Evolutionary conservation across 2,797 vertebrate species (phyloP).

Genomic region (Streptopelia turtur): DNA sequence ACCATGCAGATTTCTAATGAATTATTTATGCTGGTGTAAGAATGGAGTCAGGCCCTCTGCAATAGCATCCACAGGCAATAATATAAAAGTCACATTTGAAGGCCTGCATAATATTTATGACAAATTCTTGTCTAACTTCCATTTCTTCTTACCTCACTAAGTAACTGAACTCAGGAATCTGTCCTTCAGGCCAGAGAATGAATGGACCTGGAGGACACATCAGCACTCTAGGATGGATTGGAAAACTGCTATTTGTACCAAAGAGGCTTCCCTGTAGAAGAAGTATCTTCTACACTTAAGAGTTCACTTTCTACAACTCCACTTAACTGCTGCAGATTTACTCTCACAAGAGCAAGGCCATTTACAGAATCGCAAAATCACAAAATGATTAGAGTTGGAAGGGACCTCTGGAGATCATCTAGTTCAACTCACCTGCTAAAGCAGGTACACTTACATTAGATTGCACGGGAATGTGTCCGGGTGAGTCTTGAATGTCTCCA

Average conservation of each 20-base stretch:
- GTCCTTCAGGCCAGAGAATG: not conserved
- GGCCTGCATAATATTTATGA: not conserved
- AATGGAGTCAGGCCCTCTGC: not conserved
- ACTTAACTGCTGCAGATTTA: not conserved
- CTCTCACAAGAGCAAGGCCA: not conserved
- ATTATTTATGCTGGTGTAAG: not conserved
- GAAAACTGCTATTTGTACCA: not conserved
- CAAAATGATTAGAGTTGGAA: too few relatives aligned
- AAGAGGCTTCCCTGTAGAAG: not conserved
- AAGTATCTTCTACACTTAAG: not conserved
- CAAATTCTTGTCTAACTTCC: not conserved
- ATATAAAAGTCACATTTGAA: not conserved
- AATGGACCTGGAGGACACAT: not conserved
- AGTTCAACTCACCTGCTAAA: too few relatives aligned
- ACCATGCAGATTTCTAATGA: not conserved
- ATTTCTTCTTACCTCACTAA: not conserved
- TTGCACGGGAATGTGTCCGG: too few relatives aligned
- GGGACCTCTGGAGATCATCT: too few relatives aligned
- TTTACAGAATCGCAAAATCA: not conserved
- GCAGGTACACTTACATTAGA: too few relatives aligned
- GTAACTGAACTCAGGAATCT: not conserved
- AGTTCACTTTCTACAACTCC: not conserved
- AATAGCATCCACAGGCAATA: not conserved
- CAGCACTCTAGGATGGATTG: not conserved
- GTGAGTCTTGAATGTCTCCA: too few relatives aligned